Evolutionary conservation across 2,888 invertebrate species (phyloP).

Genomic region (Dicranocentrus wangi): DNA sequence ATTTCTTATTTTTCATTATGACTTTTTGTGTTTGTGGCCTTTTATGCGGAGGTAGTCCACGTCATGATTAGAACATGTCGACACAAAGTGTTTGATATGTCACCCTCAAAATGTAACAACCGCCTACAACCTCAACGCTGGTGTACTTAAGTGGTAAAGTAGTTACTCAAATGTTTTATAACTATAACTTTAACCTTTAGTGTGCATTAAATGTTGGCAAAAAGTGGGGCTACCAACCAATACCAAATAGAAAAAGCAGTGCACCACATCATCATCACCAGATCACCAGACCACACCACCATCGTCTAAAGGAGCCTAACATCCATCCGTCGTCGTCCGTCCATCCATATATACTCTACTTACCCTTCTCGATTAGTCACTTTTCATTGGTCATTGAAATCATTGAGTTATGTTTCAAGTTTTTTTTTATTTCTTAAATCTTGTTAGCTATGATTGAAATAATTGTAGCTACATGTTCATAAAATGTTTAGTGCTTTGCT

Average conservation of each 20-base stretch:
- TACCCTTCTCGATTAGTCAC: not conserved
- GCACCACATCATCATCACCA: too few species aligned
- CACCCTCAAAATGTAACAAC: slow-evolving; percentile 42
- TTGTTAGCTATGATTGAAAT: slow-evolving; percentile 55
- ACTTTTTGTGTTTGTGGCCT: slow-evolving; percentile 26
- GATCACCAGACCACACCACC: too few species aligned
- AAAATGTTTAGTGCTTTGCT: slow-evolving; percentile 56
- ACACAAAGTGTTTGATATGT: slow-evolving; percentile 53
- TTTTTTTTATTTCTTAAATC: slow-evolving; percentile 54
- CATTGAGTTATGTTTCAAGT: slow-evolving; percentile 53
- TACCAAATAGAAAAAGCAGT: too few species aligned
- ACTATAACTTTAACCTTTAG: too few species aligned
- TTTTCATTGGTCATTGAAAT: not conserved
- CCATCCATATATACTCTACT: too few species aligned
- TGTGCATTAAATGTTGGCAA: too few species aligned
- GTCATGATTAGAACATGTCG: slow-evolving; percentile 55
- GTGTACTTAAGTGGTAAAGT: too few species aligned
- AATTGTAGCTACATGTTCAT: slow-evolving; percentile 54
- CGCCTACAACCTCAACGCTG: slow-evolving; percentile 47
- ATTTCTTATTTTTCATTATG: slow-evolving; percentile 30
- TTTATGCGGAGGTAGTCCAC: slow-evolving; percentile 42
- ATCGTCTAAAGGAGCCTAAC: too few species aligned
- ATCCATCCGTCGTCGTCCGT: too few species aligned
- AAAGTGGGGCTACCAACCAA: too few species aligned
- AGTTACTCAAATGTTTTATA: too few species aligned